Evolutionary conservation across 2,113 vertebrate genomes (phyloP).

Genomic region (Thunnus maccoyii): DNA sequence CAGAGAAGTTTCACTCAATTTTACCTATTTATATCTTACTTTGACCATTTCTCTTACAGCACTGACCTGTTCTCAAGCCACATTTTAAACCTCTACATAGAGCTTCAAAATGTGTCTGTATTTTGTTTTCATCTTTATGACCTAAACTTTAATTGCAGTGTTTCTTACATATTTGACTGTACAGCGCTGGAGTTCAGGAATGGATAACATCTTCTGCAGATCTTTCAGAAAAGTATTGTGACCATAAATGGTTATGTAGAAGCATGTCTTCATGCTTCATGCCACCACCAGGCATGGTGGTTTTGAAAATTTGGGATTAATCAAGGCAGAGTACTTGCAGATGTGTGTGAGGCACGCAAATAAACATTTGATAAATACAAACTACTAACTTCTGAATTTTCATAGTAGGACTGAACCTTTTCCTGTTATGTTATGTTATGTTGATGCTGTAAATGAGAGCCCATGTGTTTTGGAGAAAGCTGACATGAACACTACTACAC

Average conservation of each 20-base stretch:
- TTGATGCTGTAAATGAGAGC: not conserved
- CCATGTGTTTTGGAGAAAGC: too few relatives aligned
- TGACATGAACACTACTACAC: too few relatives aligned
- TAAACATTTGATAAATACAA: slow-evolving; percentile 46
- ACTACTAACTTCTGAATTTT: not conserved
- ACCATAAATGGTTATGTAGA: slow-evolving; percentile 62
- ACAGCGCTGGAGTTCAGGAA: slow-evolving; percentile 24
- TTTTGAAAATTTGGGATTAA: slow-evolving; percentile 68
- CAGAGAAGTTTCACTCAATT: too few relatives aligned
- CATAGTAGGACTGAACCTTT: not conserved
- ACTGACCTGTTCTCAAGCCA: too few relatives aligned
- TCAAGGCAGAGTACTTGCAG: slow-evolving; percentile 64
- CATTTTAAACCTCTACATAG: not conserved
- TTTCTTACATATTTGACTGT: slow-evolving; percentile 10
- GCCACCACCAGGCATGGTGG: slow-evolving; percentile 40
- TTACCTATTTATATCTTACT: not conserved
- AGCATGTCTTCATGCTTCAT: slow-evolving; percentile 30
- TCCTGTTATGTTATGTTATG: not conserved
- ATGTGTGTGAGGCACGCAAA: slow-evolving; percentile 47
- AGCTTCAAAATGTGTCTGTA: not conserved
- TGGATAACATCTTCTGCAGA: slow-evolving; percentile 56
- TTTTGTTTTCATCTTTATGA: not conserved
- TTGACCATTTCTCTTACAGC: not conserved
- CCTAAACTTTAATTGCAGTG: not conserved
- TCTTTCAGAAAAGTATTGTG: slow-evolving; percentile 35